Conservation (phyloP, 2,113 vertebrate species). For the Peromyscus maniculatus region DNA sequence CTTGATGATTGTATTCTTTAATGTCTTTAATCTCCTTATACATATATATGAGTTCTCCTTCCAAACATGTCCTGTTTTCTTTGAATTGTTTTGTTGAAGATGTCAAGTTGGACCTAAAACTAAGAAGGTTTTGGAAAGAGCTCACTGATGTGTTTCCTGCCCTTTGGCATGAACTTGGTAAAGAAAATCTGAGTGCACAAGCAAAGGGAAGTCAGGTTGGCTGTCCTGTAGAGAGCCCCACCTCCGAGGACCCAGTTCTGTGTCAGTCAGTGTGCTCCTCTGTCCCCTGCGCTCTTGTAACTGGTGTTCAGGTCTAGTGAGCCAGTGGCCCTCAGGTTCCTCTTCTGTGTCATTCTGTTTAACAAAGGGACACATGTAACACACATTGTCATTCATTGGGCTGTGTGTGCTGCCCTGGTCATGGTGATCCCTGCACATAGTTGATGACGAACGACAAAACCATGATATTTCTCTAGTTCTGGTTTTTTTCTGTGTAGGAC, state of each 20-base stretch:
- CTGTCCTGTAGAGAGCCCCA: background rate
- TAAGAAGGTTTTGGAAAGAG: background rate
- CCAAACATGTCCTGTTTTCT: background rate
- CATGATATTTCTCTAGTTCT: background rate
- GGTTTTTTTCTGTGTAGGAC: background rate
- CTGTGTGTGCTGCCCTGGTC: background rate
- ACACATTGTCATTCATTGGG: background rate
- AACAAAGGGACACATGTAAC: background rate
- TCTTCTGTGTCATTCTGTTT: background rate
- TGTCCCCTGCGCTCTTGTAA: background rate
- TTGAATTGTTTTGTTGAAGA: background rate
- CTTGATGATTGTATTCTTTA: background rate
- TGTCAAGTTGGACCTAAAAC: background rate
- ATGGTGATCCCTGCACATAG: background rate
- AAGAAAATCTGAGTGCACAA: background rate
- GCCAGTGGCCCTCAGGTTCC: background rate
- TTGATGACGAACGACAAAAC: background rate
- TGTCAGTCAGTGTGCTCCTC: background rate
- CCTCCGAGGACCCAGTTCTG: background rate
- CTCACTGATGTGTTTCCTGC: background rate
- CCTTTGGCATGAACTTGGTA: background rate
- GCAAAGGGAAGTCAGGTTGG: background rate
- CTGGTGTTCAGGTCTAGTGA: background rate
- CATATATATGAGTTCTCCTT: background rate
- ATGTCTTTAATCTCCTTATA: background rate